Base-by-base conservation (phyloP, 2,888 invertebrate genomes). In the Ypsolopha sequella region DNA sequence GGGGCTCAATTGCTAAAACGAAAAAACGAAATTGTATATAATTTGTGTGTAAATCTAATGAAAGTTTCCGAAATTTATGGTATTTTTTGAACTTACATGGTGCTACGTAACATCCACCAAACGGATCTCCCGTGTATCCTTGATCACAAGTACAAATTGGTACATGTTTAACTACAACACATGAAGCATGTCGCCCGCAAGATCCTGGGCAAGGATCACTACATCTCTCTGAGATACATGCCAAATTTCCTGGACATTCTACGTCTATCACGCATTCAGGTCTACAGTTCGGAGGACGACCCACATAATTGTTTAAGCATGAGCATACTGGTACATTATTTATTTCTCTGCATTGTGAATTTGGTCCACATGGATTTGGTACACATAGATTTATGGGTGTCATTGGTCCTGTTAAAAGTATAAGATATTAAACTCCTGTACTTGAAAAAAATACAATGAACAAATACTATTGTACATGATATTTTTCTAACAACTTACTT, bases 281-380 rank as follows among this genome's bases (percentile, higher is more conserved):
- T 63, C 92, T 88, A 70, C 93, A 93, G 62, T 91, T 91, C 41
- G 94, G 95, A 39, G 95, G 94, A 53, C 91, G 91, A 47, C 95
- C 95, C 54, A 91, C 88, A 76, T 92, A 94, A 64, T 91, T 91
- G 38, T 88, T 84, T 48, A 91, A 75, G 70, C 95, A 95, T 46
- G 93, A 90, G 68, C 95, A 95, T 13, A 92, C 90, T 0, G 94
- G 90, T 53, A 90, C 88, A 50, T 89, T 88, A 65, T 91, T 89
- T 53, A 89, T 70, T 60, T 90, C 90, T 56, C 89, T 90, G 68
- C 94, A 94, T 65, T 91, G 88, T n/a, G 93, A 89, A 73, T 92
- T 91, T n/a, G 92, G 89, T 9, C 94, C 94, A 68, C 94, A 94
- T 14, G 93, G 93, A 58, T 90, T 91, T 47, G 93, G 93, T 58